Conservation (phyloP, 2,888 invertebrate genomes). For the Noctua fimbriata region DNA sequence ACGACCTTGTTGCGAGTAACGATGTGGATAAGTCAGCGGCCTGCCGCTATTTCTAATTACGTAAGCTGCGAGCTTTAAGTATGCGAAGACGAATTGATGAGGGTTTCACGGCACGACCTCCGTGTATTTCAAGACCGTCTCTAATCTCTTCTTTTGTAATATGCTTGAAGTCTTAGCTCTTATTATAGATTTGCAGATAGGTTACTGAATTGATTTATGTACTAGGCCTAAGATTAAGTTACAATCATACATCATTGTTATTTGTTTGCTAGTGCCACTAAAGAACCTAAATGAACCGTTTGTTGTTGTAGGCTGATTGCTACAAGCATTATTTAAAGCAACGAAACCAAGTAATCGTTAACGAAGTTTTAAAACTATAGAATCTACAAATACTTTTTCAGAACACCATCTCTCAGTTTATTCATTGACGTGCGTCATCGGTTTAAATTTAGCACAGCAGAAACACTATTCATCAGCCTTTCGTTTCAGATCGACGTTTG, state of each 20-base stretch:
- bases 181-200: neutral
- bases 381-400: conserved; percentile 36
- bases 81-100: conserved; percentile 64
- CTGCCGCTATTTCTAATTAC: conserved; percentile 82
- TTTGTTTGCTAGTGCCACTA: neutral
- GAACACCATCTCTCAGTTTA: conserved; percentile 61
- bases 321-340: neutral
- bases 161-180: neutral
- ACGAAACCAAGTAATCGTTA: neutral
- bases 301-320: neutral
- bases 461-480: conserved; percentile 74
- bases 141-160: conserved; percentile 3
- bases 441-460: conserved; percentile 75
- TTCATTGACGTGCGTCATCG: conserved; percentile 77
- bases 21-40: conserved; percentile 81
- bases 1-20: conserved; percentile 86
- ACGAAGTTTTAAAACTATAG: neutral
- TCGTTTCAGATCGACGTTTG: conserved; percentile 71
- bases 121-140: conserved; percentile 45
- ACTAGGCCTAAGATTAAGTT: neutral
- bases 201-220: neutral
- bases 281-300: neutral
- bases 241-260: neutral
- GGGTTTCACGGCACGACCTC: conserved; percentile 33
- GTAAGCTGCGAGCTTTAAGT: conserved; percentile 70